These are phyloP conservation scores for Neomorphus geoffroyi DNA, from an alignment of 2,797 vertebrate genomes.

Conservation along the genomic window DNA sequence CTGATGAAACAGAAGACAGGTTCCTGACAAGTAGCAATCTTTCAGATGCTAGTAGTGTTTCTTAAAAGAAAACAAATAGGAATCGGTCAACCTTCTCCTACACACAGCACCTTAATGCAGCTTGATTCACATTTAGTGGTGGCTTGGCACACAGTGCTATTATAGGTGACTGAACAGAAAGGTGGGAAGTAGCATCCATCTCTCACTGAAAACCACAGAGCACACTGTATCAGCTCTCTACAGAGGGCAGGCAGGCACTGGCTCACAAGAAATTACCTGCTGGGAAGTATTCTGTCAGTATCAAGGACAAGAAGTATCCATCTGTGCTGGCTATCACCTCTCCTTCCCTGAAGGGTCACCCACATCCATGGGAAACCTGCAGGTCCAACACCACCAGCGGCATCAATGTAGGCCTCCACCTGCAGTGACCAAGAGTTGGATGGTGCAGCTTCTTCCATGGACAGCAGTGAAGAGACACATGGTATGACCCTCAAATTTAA, in stretches of 20 bases:
- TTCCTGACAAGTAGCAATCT: conserved; percentile 1
- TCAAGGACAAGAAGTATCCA: fast-evolving
- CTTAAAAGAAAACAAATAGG: not conserved
- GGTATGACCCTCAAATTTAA: not conserved
- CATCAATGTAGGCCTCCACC: not conserved
- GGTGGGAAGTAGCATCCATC: not conserved
- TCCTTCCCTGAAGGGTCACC: not conserved
- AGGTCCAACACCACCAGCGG: not conserved
- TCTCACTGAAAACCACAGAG: not conserved
- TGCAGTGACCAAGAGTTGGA: not conserved
- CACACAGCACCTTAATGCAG: not conserved
- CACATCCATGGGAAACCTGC: not conserved
- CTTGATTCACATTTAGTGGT: not conserved
- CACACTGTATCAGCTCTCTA: not conserved
- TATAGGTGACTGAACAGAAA: not conserved
- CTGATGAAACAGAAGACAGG: conserved; percentile 23
- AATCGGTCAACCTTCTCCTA: not conserved
- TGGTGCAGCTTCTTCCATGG: fast-evolving
- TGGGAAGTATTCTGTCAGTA: not conserved
- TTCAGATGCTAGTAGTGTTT: not conserved
- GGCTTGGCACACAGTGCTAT: not conserved
- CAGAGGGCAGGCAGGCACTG: not conserved
- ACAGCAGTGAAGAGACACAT: not conserved
- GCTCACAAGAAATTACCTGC: not conserved
- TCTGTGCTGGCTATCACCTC: not conserved